phyloP scores from a whole-genome alignment of 2,113 vertebrate species.

The Nestor notabilis region DNA sequence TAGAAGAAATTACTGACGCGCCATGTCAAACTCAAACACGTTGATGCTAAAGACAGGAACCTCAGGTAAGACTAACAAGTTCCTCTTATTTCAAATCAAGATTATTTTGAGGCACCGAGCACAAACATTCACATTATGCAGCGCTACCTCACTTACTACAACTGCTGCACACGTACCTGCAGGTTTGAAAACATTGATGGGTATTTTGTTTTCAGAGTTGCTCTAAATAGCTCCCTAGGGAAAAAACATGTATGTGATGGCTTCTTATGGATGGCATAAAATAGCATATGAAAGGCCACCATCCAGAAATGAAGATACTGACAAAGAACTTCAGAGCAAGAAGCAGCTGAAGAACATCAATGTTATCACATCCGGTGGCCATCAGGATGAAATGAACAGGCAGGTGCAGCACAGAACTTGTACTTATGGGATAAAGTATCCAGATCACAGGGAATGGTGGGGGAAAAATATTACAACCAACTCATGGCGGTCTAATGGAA shows the following conservation, averaged over 20 bases:
- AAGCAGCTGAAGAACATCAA: no score
- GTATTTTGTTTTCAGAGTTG: neutral
- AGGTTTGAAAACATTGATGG: accelerated
- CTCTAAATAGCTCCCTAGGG: neutral
- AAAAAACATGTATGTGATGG: accelerated
- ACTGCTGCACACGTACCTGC: accelerated
- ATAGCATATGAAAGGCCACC: neutral
- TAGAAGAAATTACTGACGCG: neutral
- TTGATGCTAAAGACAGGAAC: neutral
- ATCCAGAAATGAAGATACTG: accelerated
- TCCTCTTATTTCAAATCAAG: neutral
- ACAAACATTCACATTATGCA: neutral
- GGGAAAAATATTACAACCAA: accelerated
- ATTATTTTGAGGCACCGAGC: neutral
- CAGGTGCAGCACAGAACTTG: accelerated
- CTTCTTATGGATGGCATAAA: accelerated
- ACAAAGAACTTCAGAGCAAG: neutral
- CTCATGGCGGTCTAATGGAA: accelerated
- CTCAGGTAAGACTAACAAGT: neutral
- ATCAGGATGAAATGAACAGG: accelerated
- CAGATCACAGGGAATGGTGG: accelerated
- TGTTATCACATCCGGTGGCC: accelerated
- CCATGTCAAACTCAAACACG: neutral
- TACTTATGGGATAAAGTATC: neutral
- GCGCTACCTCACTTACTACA: neutral